Conservation (phyloP, 2,797 vertebrate species). For the Fundulus diaphanus region DNA sequence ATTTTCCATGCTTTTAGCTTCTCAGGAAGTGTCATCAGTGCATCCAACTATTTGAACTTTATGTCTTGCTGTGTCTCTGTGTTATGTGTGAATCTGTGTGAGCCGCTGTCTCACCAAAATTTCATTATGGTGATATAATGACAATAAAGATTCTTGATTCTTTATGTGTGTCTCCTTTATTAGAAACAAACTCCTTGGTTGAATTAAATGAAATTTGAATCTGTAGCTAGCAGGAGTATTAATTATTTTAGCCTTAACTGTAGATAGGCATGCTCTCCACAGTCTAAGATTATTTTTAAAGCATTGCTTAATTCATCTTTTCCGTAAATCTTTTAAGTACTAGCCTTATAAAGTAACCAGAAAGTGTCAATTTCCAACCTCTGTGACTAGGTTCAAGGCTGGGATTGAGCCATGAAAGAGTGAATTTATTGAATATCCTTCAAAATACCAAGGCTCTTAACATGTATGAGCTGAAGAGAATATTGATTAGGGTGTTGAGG, state of each 20-base stretch:
- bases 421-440: constrained; percentile 1
- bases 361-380: constrained; percentile 1
- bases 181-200: too few relatives aligned
- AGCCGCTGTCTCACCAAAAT: too few relatives aligned
- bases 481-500: constrained; percentile 3
- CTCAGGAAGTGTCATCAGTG: too few relatives aligned
- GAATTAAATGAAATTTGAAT: neutral
- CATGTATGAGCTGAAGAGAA: constrained; percentile 10
- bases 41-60: too few relatives aligned
- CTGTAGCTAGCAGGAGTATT: neutral
- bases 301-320: neutral
- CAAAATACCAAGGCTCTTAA: constrained; percentile 9
- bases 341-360: neutral
- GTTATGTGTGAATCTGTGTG: too few relatives aligned
- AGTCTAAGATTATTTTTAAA: neutral
- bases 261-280: neutral
- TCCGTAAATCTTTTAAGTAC: neutral
- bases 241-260: neutral
- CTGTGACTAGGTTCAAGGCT: neutral
- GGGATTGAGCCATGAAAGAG: neutral
- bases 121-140: too few relatives aligned
- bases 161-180: neutral
- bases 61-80: too few relatives aligned
- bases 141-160: too few relatives aligned
- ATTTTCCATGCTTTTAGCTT: too few relatives aligned